Conservation (phyloP, 2,888 invertebrate species). For the Mimachlamys varia region DNA sequence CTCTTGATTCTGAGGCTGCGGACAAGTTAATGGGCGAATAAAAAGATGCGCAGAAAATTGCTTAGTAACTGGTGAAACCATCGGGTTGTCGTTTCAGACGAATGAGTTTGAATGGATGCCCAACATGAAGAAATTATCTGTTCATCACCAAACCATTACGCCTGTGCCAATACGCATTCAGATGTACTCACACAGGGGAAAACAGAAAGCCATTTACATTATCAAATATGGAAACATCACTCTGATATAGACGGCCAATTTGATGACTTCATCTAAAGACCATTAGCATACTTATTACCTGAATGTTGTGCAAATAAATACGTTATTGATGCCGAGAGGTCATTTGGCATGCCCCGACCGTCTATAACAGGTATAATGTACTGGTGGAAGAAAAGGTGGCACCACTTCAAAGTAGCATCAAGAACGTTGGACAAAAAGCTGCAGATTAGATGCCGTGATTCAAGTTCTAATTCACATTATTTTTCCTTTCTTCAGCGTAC, state of each 20-base stretch:
- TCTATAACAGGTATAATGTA: background rate
- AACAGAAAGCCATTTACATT: conserved; percentile 46
- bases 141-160: conserved; percentile 51
- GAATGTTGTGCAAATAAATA: background rate
- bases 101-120: conserved; percentile 49
- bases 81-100: conserved; percentile 48
- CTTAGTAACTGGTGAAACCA: conserved; percentile 49
- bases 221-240: conserved; percentile 46
- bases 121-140: conserved; percentile 47
- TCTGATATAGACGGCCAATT: conserved; percentile 44
- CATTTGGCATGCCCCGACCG: background rate
- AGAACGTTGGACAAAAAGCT: background rate
- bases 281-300: conserved; percentile 51
- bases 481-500: background rate
- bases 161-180: conserved; percentile 44
- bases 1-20: conserved; percentile 46
- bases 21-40: conserved; percentile 51
- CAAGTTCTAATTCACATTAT: background rate
- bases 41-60: conserved; percentile 52
- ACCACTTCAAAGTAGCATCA: background rate
- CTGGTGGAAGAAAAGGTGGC: background rate
- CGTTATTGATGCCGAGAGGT: background rate
- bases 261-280: conserved; percentile 46
- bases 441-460: background rate
- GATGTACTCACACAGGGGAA: conserved; percentile 46